Evolutionary conservation across 1,140 invertebrate genomes (phyloP).

Genomic region (Cydia fagiglandana): DNA sequence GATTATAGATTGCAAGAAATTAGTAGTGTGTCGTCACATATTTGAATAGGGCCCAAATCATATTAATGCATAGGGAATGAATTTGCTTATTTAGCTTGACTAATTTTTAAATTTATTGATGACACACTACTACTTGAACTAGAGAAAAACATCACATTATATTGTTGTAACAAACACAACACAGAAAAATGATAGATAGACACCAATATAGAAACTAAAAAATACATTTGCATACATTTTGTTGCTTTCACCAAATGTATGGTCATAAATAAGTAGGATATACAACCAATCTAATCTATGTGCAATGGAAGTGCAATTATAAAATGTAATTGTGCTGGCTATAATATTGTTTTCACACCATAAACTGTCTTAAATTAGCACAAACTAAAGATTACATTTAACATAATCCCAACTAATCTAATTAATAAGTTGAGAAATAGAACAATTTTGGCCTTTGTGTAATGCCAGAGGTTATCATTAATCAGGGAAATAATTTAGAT

Average conservation of each 20-base stretch:
- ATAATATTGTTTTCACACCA: neutral
- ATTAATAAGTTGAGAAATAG: neutral
- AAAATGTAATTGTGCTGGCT: neutral
- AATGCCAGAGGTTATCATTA: neutral
- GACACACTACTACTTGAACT: neutral
- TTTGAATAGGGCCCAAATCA: constrained; percentile 38
- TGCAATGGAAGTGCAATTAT: neutral
- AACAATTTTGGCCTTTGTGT: neutral
- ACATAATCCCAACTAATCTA: neutral
- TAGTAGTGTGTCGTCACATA: constrained; percentile 44
- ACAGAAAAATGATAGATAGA: neutral
- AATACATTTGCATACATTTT: neutral
- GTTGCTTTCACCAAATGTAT: neutral
- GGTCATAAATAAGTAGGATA: neutral
- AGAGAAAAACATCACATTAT: neutral
- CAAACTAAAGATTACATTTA: too few relatives aligned
- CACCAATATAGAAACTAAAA: neutral
- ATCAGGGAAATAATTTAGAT: neutral
- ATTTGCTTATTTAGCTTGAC: neutral
- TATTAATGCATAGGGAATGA: neutral
- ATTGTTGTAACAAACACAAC: neutral
- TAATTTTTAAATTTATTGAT: neutral
- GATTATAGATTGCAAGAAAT: constrained; percentile 57
- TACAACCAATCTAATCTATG: neutral
- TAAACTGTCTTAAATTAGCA: neutral